Evolutionary conservation across 1,140 invertebrate genomes (phyloP), one percentile per base, ranked within the genome.

Genomic region (Lordiphosa clarofinis): DNA sequence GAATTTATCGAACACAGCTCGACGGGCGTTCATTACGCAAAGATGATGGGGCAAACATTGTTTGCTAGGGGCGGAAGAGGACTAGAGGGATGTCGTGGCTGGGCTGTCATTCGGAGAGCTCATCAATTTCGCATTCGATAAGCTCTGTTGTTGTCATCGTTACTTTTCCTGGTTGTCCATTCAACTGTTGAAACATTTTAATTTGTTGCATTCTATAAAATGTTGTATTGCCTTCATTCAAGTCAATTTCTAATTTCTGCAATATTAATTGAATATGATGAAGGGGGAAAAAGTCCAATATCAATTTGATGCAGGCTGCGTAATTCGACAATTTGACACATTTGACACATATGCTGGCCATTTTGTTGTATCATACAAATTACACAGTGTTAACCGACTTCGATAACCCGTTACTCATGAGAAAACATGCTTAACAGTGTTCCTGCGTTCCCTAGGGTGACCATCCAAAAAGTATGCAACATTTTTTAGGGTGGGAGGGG

Each of bases 71-170:
- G 50, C 2, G 52, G 1, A 43, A 10, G 19, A 21, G 31, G 11
- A 7, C 9, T 19, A 15, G 24, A 3, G 42, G 37, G 33, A 56
- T 28, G 28, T 53, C 58, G 61, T 70, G 50, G 47, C 60, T 15
- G 36, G 57, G 57, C 76, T 82, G 75, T 71, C 67, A 73, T 75
- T 75, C 74, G 62, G 76, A 63, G 59, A 76, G 75, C 75, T 82
- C 76, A 82, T 82, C 76, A 82, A 82, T 82, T 76, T 82, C 68
- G 60, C 72, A 82, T 82, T 75, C 73, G 76, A 72, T 81, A 70
- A 70, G 64, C 60, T 57, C 59, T 63, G 62, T 73, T 60, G 63
- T 64, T 38, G 49, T 52, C 49, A 24, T 28, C 37, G 19, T 48
- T 55, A 43, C 39, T 38, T 46, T 10, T 50, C 13, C n/a, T 21